phyloP scores from a whole-genome alignment of 2,797 vertebrate genomes.

The Mormyrus proboscirostris region DNA sequence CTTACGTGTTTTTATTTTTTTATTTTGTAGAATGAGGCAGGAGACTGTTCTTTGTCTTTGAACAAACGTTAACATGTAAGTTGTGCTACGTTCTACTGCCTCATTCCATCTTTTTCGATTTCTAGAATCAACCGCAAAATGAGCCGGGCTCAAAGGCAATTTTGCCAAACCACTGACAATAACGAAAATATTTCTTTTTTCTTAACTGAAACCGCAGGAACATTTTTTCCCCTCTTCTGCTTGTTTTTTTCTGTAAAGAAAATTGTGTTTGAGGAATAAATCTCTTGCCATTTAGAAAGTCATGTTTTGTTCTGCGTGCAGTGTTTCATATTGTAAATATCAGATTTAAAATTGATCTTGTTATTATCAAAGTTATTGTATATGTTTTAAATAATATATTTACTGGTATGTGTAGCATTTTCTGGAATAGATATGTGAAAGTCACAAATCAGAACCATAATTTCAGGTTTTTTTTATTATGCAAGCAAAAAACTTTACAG shows the following conservation, averaged over 20 bases:
- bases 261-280: conserved; percentile 31
- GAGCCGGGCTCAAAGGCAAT: conserved; percentile 37
- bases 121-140: conserved; percentile 31
- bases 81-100: conserved; percentile 34
- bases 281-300: conserved; percentile 28
- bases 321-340: neutral
- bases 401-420: neutral
- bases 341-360: neutral
- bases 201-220: conserved; percentile 43
- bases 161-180: conserved; percentile 48
- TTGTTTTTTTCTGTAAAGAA: conserved; percentile 27
- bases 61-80: conserved; percentile 31
- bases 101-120: conserved; percentile 32
- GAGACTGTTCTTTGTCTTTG: neutral
- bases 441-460: neutral
- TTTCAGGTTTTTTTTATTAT: neutral
- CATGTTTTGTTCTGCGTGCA: neutral
- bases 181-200: conserved; percentile 43
- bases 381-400: neutral
- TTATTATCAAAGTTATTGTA: neutral
- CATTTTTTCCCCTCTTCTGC: conserved; percentile 11
- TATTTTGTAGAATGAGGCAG: neutral
- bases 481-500: neutral
- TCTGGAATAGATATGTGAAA: neutral
- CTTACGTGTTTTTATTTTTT: neutral